phyloP scores from a whole-genome alignment of 2,888 invertebrate genomes.

The Tholera decimalis region DNA sequence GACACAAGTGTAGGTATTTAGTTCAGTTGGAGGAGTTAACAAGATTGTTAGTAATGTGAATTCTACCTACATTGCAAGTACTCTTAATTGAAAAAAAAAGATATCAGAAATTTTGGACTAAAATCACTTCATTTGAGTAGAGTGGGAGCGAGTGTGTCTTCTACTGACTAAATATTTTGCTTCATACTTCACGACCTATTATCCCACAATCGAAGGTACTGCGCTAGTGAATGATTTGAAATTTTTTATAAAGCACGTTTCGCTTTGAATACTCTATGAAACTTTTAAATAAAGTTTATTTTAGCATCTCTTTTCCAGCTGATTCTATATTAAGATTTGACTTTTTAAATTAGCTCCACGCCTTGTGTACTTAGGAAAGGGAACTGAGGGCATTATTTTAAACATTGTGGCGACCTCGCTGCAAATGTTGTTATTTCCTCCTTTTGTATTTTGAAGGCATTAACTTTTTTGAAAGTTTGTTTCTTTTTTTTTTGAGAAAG shows the following conservation, averaged over 20 bases:
- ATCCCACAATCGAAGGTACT: neutral
- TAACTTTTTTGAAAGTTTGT: neutral
- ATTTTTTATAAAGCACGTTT: slow-evolving; percentile 6
- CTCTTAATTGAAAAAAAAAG: too few species aligned
- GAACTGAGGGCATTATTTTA: slow-evolving; percentile 25
- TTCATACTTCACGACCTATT: too few species aligned
- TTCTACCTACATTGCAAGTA: too few species aligned
- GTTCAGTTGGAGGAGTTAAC: too few species aligned
- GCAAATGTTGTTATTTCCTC: slow-evolving; percentile 34
- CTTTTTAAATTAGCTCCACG: slow-evolving; percentile 30
- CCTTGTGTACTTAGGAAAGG: slow-evolving; percentile 39
- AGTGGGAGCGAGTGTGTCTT: too few species aligned
- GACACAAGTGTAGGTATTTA: too few species aligned
- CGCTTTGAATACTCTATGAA: slow-evolving; percentile 5
- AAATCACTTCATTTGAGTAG: too few species aligned
- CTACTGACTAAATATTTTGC: neutral
- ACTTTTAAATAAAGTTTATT: slow-evolving; percentile 20
- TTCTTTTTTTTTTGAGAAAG: neutral
- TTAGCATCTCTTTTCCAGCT: slow-evolving; percentile 12
- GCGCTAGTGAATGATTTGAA: slow-evolving; percentile 10
- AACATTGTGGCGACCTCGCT: slow-evolving; percentile 19
- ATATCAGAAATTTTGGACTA: too few species aligned
- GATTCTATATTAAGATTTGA: slow-evolving; percentile 34
- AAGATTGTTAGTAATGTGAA: too few species aligned
- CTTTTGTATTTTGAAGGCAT: slow-evolving; percentile 7